phyloP scores from a whole-genome alignment of 2,113 vertebrate genomes.

The Uria lomvia region DNA sequence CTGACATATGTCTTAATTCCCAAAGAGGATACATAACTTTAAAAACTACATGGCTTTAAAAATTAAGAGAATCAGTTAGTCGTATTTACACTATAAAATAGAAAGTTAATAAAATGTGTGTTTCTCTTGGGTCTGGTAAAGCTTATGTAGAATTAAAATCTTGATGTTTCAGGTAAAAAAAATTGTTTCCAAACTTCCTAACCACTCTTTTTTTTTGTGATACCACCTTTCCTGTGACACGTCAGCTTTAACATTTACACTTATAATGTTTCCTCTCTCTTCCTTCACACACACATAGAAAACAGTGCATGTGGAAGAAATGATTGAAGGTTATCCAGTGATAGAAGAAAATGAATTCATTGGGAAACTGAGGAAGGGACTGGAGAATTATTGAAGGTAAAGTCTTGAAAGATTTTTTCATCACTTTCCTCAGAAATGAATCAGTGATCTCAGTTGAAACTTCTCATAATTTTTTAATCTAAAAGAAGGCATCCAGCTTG shows the following conservation, averaged over 20 bases:
- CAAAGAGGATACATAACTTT: background rate
- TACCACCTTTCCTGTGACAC: background rate
- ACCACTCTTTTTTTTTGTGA: background rate
- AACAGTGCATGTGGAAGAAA: background rate
- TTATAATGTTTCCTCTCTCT: background rate
- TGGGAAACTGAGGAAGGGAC: background rate
- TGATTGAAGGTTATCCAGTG: background rate
- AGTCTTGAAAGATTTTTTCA: background rate
- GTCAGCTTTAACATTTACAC: background rate
- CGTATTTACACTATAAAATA: background rate
- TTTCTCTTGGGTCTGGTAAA: background rate
- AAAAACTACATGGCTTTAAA: background rate
- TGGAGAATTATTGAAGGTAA: background rate
- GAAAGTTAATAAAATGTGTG: background rate
- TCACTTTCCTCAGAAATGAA: background rate
- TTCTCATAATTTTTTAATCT: background rate
- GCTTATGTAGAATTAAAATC: background rate
- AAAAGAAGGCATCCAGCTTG: background rate
- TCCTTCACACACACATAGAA: background rate
- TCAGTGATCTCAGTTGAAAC: background rate
- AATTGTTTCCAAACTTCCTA: background rate
- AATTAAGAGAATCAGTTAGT: background rate
- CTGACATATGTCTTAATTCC: background rate
- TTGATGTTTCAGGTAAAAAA: background rate
- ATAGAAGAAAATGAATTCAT: background rate